Base-by-base conservation (phyloP, 2,888 invertebrate genomes). In the Adelognathus sp. region DNA sequence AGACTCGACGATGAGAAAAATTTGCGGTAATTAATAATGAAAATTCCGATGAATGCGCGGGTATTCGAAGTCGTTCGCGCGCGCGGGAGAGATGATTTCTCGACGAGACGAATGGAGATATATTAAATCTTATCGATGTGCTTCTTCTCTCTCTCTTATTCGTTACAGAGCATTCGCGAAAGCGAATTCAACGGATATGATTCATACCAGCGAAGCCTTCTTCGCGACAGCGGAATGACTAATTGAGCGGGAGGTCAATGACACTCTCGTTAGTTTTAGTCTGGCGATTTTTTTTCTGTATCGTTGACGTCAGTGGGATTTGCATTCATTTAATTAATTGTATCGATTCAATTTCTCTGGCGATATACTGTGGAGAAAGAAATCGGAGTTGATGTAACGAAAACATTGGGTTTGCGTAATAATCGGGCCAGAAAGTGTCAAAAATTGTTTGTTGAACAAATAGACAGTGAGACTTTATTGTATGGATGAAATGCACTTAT, bases 131-230 rank as follows among this genome's bases (percentile, higher is more conserved):
- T 79, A 75, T 75, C 79, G 75, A 75, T 74, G 66, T 50, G 11
- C 21, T 41, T 3, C 21, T 9, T 7, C 50, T 9, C 11, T 2
- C 24, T 21, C 52, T 36, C 50, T n/a, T n/a, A n/a, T n/a, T n/a
- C n/a, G n/a, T n/a, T n/a, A n/a, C n/a, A n/a, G n/a, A n/a, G n/a
- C n/a, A n/a, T n/a, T 50, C 14, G 24, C n/a, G 24, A 33, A 44
- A 63, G 36, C 27, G 61, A 71, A 54, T 71, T 71, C 31, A 79
- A 79, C 66, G 79, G 79, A 75, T 74, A 74, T 79, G 79, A 79
- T 75, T 79, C 79, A 79, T 71, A 44, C 60, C 44, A 61, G 63
- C 54, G 61, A 71, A 58, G n/a, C n/a, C n/a, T n/a, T 73, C 74
- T 67, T 75, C 63, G 64, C 46, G 66, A 75, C 54, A 61, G 64